Evolutionary conservation across 2,113 vertebrate species (phyloP), one percentile per base, ranked within the genome.

Genomic region (Aptenodytes patagonicus): DNA sequence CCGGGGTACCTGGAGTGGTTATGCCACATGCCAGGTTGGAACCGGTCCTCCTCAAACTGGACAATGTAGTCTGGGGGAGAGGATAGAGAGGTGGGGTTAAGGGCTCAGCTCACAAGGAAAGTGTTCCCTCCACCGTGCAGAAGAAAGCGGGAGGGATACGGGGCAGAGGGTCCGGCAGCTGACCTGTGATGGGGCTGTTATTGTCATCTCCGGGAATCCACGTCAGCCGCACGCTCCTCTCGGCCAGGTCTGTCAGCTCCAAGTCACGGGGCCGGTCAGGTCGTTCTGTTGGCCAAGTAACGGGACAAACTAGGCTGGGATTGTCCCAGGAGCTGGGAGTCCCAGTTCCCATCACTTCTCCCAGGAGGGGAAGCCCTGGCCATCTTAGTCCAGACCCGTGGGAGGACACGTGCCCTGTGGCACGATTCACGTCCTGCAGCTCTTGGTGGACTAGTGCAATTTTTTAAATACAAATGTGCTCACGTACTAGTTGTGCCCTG

Each of bases 201-300:
- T 99, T 99, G 70, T 99, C 99, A 1, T 99, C 98, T 0, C 99
- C 99, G 0, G 99, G 99, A 68, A 99, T 99, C 99, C 99, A 99
- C 28, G 99, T 99, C 95, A 99, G 98, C 54, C 97, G 93, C 94
- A 99, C 98, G 1, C 98, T 99, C 90, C 99, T 98, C 89, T 99
- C 99, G 0, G 98, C 98, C 66, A 98, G 98, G 94, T 99, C 99
- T 0, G 99, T 97, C 73, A 99, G 96, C 92, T 99, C 99, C 95
- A 99, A 95, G 97, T 99, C 99, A 58, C 97, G 98, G 13, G 99
- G 99, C 34, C 96, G 97, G 78, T 99, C 99, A 2, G 99, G 99
- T 31, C 98, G 98, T 92, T 97, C 99, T 99, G 97, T 55, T 25
- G 46, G 86, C 55, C 93, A 5, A 89, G 71, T 7, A 42, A 96